These are phyloP conservation scores for Choreutis nemorana DNA, from an alignment of 2,888 invertebrate species.

Conservation along the genomic window DNA sequence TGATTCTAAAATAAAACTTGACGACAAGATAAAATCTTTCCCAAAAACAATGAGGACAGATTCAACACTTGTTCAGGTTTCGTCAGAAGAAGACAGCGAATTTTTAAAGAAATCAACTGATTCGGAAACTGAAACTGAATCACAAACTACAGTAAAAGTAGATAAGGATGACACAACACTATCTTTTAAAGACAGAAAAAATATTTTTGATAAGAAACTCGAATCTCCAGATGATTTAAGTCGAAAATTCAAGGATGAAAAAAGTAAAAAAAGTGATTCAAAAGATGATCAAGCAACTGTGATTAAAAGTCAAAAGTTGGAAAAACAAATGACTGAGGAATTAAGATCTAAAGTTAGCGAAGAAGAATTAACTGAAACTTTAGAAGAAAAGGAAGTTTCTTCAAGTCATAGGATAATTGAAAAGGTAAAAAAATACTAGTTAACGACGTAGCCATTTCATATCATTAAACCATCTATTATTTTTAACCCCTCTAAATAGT, in stretches of 20 bases:
- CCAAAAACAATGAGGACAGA: constrained; percentile 55
- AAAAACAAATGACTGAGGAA: constrained; percentile 38
- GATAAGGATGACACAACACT: constrained; percentile 36
- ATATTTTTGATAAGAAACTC: constrained; percentile 22
- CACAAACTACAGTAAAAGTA: constrained; percentile 52
- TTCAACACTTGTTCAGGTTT: constrained; percentile 59
- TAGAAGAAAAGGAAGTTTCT: constrained; percentile 47
- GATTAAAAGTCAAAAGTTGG: constrained; percentile 26
- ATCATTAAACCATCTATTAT: too few relatives aligned
- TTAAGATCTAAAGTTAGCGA: constrained; percentile 35
- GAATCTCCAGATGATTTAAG: constrained; percentile 21
- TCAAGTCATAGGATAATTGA: constrained; percentile 29
- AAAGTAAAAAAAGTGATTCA: constrained; percentile 21
- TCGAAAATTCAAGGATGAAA: constrained; percentile 34
- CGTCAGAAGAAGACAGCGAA: constrained; percentile 61
- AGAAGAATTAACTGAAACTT: constrained; percentile 38
- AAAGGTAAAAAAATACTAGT: constrained; percentile 24
- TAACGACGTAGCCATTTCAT: constrained; percentile 1
- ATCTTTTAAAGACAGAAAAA: constrained; percentile 26
- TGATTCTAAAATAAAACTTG: constrained; percentile 44
- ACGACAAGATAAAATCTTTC: constrained; percentile 39
- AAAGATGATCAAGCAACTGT: constrained; percentile 23
- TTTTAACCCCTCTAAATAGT: not conserved
- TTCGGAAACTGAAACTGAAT: constrained; percentile 63
- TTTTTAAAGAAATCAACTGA: constrained; percentile 61